phyloP scores from a whole-genome alignment of 2,113 vertebrate genomes.

The Peromyscus polionotus region DNA sequence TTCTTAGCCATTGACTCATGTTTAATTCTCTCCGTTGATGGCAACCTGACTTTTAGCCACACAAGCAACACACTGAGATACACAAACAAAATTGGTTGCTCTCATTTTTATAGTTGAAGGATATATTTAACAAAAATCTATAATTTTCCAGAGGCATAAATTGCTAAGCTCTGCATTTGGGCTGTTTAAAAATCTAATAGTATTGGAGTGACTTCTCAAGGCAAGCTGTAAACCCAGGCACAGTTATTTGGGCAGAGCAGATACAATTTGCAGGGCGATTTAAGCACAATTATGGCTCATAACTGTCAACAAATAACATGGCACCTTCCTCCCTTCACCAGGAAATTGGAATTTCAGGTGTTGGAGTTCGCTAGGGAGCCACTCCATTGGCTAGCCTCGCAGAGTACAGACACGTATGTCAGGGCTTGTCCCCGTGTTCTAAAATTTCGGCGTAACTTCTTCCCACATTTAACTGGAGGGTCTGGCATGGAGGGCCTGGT shows the following conservation, averaged over 20 bases:
- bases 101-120: slow-evolving; percentile 78
- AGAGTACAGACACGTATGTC: background rate
- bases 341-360: slow-evolving; percentile 74
- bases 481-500: background rate
- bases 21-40: slow-evolving; percentile 81
- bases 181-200: slow-evolving; percentile 74
- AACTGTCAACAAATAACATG: slow-evolving; percentile 77
- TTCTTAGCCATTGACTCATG: slow-evolving; percentile 85
- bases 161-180: slow-evolving; percentile 73
- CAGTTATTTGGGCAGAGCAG: slow-evolving; percentile 80
- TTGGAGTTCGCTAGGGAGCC: background rate
- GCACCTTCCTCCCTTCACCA: slow-evolving; percentile 69
- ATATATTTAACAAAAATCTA: slow-evolving; percentile 79
- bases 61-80: slow-evolving; percentile 78
- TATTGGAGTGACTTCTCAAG: slow-evolving; percentile 75
- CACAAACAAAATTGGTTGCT: slow-evolving; percentile 81
- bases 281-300: slow-evolving; percentile 75
- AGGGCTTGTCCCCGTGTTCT: background rate
- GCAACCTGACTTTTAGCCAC: slow-evolving; percentile 87
- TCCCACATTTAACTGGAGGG: background rate
- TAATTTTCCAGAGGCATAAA: slow-evolving; percentile 80
- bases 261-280: slow-evolving; percentile 79
- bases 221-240: slow-evolving; percentile 76
- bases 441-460: slow-evolving; percentile 9
- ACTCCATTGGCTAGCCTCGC: background rate